These are phyloP conservation scores for Leptodactylus fuscus DNA, from an alignment of 2,113 vertebrate genomes.

Conservation along the genomic window DNA sequence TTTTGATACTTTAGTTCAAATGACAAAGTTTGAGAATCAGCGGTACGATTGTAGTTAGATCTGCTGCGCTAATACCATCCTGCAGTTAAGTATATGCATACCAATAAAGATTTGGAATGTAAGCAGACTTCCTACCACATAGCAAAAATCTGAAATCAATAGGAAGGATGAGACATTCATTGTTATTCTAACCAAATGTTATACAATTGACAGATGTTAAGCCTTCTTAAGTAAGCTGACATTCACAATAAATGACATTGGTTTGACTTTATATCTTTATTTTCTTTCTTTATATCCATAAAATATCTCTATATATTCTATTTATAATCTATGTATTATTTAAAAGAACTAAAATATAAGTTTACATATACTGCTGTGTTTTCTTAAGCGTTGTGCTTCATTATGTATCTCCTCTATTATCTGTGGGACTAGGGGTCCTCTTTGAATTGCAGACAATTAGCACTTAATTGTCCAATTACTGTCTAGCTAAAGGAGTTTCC, in stretches of 20 bases:
- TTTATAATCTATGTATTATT: constrained; percentile 4
- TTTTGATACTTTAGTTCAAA: not conserved
- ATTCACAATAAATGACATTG: constrained; percentile 52
- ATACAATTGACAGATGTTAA: constrained; percentile 55
- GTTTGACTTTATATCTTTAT: constrained; percentile 26
- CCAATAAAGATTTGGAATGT: constrained; percentile 30
- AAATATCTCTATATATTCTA: constrained; percentile 3
- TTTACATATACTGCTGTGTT: too few relatives aligned
- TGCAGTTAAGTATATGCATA: constrained; percentile 47
- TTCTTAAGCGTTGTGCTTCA: too few relatives aligned
- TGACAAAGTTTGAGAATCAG: constrained; percentile 37
- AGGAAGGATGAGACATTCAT: constrained; percentile 53
- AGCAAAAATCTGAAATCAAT: constrained; percentile 50
- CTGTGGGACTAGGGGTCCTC: too few relatives aligned
- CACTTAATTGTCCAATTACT: too few relatives aligned
- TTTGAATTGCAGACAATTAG: too few relatives aligned
- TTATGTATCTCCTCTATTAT: too few relatives aligned
- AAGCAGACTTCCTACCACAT: constrained; percentile 56
- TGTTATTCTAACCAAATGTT: constrained; percentile 50
- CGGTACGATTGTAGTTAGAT: not conserved
- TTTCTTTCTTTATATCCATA: not conserved
- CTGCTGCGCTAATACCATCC: constrained; percentile 27
- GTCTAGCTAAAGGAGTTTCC: too few relatives aligned
- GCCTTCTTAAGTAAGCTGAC: constrained; percentile 50
- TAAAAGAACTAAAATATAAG: too few relatives aligned